phyloP scores from a whole-genome alignment of 2,888 invertebrate genomes.

The Tolmerus cingulatus region DNA sequence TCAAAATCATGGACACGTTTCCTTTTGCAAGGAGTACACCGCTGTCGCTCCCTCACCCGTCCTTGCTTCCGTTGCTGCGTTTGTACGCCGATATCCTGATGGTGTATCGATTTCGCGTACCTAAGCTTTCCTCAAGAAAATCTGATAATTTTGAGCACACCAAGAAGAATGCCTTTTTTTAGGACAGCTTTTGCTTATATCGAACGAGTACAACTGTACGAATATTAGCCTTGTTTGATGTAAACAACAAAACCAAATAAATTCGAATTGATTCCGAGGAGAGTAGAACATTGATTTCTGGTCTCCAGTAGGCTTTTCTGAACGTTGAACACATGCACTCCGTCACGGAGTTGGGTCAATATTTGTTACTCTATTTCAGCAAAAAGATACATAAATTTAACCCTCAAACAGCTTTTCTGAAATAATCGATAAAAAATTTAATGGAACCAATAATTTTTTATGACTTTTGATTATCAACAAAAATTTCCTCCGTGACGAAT shows the following conservation, averaged over 20 bases:
- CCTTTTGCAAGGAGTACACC: not conserved
- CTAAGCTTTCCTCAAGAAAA: not conserved
- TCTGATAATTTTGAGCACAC: slow-evolving; percentile 11
- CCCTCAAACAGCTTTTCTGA: not conserved
- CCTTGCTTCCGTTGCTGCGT: not conserved
- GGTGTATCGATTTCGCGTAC: not conserved
- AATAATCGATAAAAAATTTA: slow-evolving; percentile 18
- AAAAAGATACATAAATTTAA: not conserved
- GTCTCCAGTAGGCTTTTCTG: not conserved
- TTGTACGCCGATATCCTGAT: not conserved
- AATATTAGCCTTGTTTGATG: slow-evolving; percentile 25
- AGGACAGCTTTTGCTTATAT: not conserved
- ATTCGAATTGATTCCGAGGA: not conserved
- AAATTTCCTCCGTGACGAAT: not conserved
- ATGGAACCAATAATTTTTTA: slow-evolving; percentile 9
- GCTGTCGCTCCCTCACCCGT: not conserved
- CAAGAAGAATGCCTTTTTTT: not conserved
- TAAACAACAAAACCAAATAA: slow-evolving; percentile 26
- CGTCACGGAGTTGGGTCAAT: not conserved
- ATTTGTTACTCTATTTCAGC: not conserved
- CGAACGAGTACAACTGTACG: slow-evolving; percentile 11
- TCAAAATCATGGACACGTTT: slow-evolving; percentile 32
- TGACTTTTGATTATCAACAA: slow-evolving; percentile 12
- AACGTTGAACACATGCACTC: not conserved
- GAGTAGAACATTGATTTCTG: not conserved